Conservation (phyloP, 1,140 invertebrate species). For the Trachymyrmex septentrionalis region DNA sequence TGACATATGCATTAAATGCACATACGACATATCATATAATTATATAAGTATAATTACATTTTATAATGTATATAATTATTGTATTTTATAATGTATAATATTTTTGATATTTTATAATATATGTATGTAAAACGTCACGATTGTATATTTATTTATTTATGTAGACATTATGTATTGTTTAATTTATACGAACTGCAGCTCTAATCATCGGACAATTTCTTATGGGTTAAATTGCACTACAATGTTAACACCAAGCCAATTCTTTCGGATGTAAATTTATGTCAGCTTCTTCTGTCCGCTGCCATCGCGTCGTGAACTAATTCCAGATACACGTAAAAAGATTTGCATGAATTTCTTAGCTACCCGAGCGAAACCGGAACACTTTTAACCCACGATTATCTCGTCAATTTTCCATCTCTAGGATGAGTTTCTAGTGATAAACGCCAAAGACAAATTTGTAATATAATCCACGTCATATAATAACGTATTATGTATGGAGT, state of each 20-base stretch:
- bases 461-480: neutral
- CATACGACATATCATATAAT: neutral
- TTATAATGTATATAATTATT: neutral
- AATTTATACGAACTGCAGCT: neutral
- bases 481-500: neutral
- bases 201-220: neutral
- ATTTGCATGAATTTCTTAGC: slow-evolving; percentile 4
- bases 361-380: slow-evolving; percentile 6
- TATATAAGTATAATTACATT: neutral
- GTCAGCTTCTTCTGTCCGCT: neutral
- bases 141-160: slow-evolving; percentile 1
- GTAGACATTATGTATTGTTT: neutral
- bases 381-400: slow-evolving; percentile 8
- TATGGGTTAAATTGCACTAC: neutral
- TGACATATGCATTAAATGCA: neutral
- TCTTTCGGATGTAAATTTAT: slow-evolving; percentile 2
- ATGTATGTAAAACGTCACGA: neutral
- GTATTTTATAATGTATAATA: neutral
- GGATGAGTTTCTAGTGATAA: neutral
- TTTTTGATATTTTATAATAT: neutral
- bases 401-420: slow-evolving; percentile 4
- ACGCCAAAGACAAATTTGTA: neutral
- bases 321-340: slow-evolving; percentile 4
- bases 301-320: neutral
- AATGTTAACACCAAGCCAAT: neutral